These are phyloP conservation scores for Acanthornis magna DNA, from an alignment of 2,797 vertebrate genomes.

Conservation along the genomic window DNA sequence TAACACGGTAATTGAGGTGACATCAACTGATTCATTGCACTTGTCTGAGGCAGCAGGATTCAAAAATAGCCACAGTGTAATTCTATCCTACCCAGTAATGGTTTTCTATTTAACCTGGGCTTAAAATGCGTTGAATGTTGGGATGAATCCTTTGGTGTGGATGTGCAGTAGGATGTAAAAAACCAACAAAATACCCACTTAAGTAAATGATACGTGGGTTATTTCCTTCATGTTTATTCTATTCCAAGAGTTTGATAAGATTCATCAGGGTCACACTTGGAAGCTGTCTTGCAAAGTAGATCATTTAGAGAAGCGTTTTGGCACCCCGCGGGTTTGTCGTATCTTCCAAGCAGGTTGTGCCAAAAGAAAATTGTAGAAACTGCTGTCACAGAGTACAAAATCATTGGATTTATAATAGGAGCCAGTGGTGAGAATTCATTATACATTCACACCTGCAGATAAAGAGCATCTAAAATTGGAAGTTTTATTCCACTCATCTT, in stretches of 20 bases:
- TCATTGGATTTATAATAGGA: conserved; percentile 42
- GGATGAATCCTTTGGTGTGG: background rate
- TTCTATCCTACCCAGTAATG: background rate
- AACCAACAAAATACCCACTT: background rate
- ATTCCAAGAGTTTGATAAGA: conserved; percentile 24
- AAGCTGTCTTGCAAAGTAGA: conserved; percentile 52
- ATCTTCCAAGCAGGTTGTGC: conserved; percentile 48
- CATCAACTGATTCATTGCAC: conserved; percentile 6
- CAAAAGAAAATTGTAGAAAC: conserved; percentile 58
- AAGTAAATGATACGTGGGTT: background rate
- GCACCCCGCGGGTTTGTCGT: conserved; percentile 17
- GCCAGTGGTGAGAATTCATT: conserved; percentile 59
- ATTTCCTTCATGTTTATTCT: conserved; percentile 8
- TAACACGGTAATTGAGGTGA: conserved; percentile 32
- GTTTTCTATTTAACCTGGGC: conserved; percentile 7
- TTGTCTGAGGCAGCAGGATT: conserved; percentile 28
- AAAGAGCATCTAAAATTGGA: conserved; percentile 65
- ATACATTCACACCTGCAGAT: conserved; percentile 67
- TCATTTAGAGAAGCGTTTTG: conserved; percentile 46
- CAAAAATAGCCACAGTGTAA: conserved; percentile 27
- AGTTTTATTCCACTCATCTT: conserved; percentile 64
- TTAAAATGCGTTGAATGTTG: background rate
- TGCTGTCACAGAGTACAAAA: conserved; percentile 44
- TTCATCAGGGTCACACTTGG: conserved; percentile 55
- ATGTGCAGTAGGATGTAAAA: background rate